A percentile compares a stretch with the other conserved stretches of the same genome.
phyloP scores from a whole-genome alignment of 2,888 invertebrate genomes.

The Euphydryas editha region DNA sequence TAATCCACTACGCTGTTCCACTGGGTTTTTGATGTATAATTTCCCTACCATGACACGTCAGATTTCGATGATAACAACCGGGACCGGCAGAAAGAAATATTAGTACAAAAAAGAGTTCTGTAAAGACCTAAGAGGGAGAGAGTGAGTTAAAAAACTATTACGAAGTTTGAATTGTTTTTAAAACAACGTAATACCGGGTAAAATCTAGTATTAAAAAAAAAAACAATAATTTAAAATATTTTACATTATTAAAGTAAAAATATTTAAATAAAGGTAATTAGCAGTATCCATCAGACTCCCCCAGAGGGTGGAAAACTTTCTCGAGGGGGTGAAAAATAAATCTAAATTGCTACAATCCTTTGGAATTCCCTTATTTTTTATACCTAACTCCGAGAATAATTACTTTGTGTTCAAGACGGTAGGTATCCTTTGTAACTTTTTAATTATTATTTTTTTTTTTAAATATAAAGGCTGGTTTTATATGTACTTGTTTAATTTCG shows the following conservation, averaged over 20 bases:
- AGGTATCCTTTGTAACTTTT: background rate
- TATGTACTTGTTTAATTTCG: background rate
- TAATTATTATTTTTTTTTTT: background rate
- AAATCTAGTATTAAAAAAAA: background rate
- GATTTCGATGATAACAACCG: no score
- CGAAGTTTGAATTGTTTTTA: no score
- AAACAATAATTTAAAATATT: background rate
- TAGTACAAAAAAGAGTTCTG: no score
- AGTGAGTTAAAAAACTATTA: no score
- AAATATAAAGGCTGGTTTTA: no score
- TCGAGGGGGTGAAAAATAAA: constrained; percentile 78
- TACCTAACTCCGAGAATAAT: constrained; percentile 78
- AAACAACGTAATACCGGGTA: background rate
- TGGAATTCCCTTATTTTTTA: constrained; percentile 79
- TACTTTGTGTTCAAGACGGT: constrained; percentile 43
- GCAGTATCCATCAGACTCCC: constrained; percentile 18
- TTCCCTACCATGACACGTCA: no score
- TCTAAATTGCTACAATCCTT: constrained; percentile 81
- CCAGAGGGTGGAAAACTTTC: constrained; percentile 68
- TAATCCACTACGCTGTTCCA: no score
- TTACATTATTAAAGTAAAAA: constrained; percentile 8
- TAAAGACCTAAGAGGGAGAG: background rate
- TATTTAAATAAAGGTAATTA: constrained; percentile 20
- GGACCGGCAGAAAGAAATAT: no score
- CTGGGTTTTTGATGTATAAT: no score